phyloP scores from a whole-genome alignment of 2,888 invertebrate species.

The Lasius fuliginosus region DNA sequence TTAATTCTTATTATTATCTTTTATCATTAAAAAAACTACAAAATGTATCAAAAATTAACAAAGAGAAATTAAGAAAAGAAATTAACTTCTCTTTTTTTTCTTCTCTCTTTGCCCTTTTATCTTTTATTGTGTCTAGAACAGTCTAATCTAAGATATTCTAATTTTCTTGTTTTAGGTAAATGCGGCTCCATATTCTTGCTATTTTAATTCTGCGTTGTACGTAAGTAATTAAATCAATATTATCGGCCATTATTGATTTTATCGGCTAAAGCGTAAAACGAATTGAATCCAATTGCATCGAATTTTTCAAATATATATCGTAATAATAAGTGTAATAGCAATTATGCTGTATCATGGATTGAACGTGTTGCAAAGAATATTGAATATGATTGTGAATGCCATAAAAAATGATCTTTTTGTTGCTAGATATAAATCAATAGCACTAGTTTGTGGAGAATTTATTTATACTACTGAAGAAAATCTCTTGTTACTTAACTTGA shows the following conservation, averaged over 20 bases:
- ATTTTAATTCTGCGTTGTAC: conserved; percentile 18
- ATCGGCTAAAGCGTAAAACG: background rate
- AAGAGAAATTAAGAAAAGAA: background rate
- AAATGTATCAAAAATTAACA: background rate
- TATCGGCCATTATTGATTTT: background rate
- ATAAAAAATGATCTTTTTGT: background rate
- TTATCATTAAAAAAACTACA: background rate
- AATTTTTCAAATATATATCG: background rate
- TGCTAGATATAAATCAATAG: background rate
- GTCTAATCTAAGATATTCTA: background rate
- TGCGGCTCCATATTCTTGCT: conserved; percentile 16
- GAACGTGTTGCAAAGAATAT: background rate
- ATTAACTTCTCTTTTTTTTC: background rate
- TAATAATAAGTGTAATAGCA: background rate
- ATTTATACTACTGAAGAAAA: background rate
- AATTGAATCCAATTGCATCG: background rate
- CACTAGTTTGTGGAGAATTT: background rate
- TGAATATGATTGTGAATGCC: background rate
- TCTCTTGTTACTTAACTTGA: background rate
- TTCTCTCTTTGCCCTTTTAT: background rate
- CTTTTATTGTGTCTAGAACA: background rate
- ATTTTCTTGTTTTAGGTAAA: conserved; percentile 70
- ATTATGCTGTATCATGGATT: background rate
- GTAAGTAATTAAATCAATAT: conserved; percentile 62
- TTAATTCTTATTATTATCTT: background rate